Percentiles rank a stretch among this genome's conserved stretches.
Evolutionary conservation across 2,888 invertebrate species (phyloP).

Genomic region (Pelosia muscerda): DNA sequence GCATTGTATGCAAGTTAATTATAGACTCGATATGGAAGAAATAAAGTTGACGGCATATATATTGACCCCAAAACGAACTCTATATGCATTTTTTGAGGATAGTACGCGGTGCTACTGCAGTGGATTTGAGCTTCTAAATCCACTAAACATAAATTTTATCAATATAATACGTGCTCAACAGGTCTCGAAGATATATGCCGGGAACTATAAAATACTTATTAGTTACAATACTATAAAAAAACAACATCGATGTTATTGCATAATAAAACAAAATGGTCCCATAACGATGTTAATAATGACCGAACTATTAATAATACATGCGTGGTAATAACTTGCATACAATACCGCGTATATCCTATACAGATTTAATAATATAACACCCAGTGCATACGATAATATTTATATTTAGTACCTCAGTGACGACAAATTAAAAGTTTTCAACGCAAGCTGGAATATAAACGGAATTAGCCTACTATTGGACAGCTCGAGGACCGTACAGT

Average conservation of each 20-base stretch:
- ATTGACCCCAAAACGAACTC: no score
- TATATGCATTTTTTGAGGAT: no score
- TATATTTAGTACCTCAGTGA: conserved; percentile 79
- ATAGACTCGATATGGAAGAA: background rate
- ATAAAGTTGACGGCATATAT: no score
- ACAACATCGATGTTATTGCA: background rate
- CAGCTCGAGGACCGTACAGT: conserved; percentile 57
- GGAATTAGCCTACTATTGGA: conserved; percentile 74
- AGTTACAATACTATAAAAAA: no score
- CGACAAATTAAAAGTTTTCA: conserved; percentile 66
- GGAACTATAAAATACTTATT: no score
- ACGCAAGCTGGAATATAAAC: conserved; percentile 76
- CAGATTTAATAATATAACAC: conserved; percentile 73
- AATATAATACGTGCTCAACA: no score
- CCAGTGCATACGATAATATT: conserved; percentile 76
- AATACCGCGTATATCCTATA: conserved; percentile 39
- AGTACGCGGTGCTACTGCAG: no score
- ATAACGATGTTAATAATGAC: conserved; percentile 20
- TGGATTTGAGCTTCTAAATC: no score
- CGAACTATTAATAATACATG: conserved; percentile 16
- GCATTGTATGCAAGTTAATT: conserved; percentile 37
- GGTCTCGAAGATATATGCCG: no score
- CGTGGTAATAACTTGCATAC: conserved; percentile 28
- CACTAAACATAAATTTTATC: no score
- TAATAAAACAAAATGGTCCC: conserved; percentile 47